Evolutionary conservation across 2,797 vertebrate genomes (phyloP), one percentile per base, ranked within the genome.

Genomic region (Nothura maculosa): DNA sequence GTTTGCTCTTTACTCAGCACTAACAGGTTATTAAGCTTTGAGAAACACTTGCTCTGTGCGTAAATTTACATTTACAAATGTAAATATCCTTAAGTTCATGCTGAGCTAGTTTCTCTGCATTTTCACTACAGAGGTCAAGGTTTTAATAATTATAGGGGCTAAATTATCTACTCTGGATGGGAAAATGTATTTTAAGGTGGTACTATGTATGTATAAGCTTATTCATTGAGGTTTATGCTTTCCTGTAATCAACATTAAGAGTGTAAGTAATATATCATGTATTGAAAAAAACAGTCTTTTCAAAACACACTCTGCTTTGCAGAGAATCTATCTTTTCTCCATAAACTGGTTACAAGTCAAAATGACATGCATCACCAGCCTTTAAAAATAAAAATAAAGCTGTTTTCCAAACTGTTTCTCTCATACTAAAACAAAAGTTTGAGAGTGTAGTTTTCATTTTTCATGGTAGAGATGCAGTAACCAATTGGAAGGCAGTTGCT

Each of bases 401-500:
- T 72, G 28, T 25, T 87, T 86, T 48, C 4, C 1, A 79, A 95
- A 91, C 28, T 70, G 32, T 38, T 92, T 88, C 42, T 14, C 25
- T 79, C 60, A 27, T 30, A 30, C 42, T 66, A n/a, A 81, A 93
- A 28, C 13, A 30, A 32, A 32, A 60, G 47, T 77, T 79, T 54
- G 76, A 83, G 80, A 80, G 43, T 25, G 52, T 66, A 93, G 55
- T 76, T 81, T 86, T 85, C 70, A 70, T 74, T 95, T 86, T 93
- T 66, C 83, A 84, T 54, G 67, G 85, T 73, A 79, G 82, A 93
- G 80, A 86, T 74, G 67, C 67, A 84, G 68, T 66, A 92, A 92
- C 54, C 92, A 92, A 93, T 36, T 88, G 89, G 74, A 92, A 91
- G 30, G 83, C 36, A 61, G 87, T 74, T 1, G 3, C 70, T 96